A percentile compares a stretch with the other conserved stretches of the same genome.
phyloP scores from a whole-genome alignment of 2,113 vertebrate species.

The Chlorodrepanis virens region DNA sequence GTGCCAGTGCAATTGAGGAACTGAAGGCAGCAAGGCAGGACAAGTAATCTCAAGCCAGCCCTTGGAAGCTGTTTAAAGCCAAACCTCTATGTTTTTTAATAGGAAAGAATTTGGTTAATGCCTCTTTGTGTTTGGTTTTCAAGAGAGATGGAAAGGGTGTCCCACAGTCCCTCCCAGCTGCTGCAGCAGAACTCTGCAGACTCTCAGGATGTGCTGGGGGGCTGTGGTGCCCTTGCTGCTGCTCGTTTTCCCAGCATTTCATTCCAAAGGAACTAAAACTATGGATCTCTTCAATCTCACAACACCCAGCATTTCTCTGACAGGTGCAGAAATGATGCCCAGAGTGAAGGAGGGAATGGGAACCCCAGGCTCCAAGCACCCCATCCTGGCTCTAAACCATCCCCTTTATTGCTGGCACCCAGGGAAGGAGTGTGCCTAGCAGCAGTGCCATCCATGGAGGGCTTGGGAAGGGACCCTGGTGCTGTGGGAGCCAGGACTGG shows the following conservation, averaged over 20 bases:
- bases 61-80: background rate
- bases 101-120: background rate
- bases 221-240: background rate
- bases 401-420: fast-evolving
- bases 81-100: fast-evolving
- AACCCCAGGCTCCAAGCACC: background rate
- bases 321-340: background rate
- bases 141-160: background rate
- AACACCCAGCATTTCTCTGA: fast-evolving
- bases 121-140: background rate
- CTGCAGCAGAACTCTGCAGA: background rate
- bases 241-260: background rate
- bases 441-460: fast-evolving
- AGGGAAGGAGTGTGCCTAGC: fast-evolving
- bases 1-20: background rate
- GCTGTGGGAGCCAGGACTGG: background rate
- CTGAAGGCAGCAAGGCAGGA: background rate
- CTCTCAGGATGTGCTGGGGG: background rate
- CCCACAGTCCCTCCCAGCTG: background rate
- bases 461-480: background rate
- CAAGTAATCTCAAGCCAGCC: background rate
- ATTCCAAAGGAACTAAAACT: background rate
- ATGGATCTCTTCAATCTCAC: background rate
- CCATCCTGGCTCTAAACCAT: background rate
- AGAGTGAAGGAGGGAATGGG: background rate